Evolutionary conservation across 2,797 vertebrate species (phyloP).

Genomic region (Microtus californicus): DNA sequence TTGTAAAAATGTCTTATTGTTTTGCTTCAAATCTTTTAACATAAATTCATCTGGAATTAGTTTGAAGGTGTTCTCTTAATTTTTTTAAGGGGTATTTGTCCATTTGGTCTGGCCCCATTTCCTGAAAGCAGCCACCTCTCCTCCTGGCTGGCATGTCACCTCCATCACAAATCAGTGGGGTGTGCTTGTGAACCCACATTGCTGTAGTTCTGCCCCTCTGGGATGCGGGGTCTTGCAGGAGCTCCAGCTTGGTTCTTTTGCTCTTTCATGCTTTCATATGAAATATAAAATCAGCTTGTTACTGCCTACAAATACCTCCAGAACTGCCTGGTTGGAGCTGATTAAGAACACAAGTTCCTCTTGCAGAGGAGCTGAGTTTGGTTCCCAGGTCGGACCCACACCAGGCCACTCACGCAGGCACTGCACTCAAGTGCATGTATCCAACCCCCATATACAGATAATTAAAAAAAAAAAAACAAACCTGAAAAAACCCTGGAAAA

Average conservation of each 20-base stretch:
- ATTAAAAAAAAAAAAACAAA: neutral
- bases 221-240: neutral
- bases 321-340: neutral
- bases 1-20: neutral
- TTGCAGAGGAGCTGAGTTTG: neutral
- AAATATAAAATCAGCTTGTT: conserved; percentile 41
- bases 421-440: too few relatives aligned
- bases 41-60: conserved; percentile 59
- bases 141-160: neutral
- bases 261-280: conserved; percentile 4
- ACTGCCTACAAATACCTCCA: neutral
- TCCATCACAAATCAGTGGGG: conserved; percentile 46
- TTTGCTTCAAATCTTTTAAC: conserved; percentile 42
- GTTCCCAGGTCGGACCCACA: neutral
- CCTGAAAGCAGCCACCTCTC: conserved; percentile 38
- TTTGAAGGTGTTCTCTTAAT: conserved; percentile 43
- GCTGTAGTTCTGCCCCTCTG: neutral
- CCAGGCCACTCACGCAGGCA: neutral
- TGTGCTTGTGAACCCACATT: neutral
- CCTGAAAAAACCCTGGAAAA: neutral
- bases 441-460: neutral
- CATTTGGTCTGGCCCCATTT: conserved; percentile 22
- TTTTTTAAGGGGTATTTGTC: conserved; percentile 51
- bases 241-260: conserved; percentile 8
- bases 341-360: neutral